Evolutionary conservation across 2,797 vertebrate species (phyloP).

Genomic region (Psittacula derbiana): DNA sequence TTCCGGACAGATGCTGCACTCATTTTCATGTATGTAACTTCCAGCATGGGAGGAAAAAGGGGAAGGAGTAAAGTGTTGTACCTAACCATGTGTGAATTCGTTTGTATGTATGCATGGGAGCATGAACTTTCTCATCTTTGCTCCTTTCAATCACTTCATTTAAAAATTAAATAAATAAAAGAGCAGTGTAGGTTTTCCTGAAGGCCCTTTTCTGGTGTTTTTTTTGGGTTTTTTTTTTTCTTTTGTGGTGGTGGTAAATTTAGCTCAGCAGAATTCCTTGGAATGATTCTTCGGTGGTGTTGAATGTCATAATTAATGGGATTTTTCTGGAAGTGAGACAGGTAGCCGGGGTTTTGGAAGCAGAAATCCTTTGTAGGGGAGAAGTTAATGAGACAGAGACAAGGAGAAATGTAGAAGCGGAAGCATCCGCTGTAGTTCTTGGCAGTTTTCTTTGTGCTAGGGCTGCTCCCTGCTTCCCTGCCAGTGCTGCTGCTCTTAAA

Average conservation of each 20-base stretch:
- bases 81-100: accelerated
- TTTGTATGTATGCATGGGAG: neutral
- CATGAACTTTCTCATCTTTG: neutral
- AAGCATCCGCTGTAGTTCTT: neutral
- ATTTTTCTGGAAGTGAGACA: neutral
- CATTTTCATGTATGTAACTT: neutral
- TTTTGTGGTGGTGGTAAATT: neutral
- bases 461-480: neutral
- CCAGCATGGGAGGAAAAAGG: neutral
- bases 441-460: neutral
- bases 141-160: neutral
- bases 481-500: neutral
- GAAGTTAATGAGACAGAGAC: slow-evolving; percentile 10
- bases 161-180: neutral
- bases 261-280: slow-evolving; percentile 16
- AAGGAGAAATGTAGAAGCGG: neutral
- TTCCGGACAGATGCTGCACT: neutral
- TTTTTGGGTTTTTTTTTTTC: no score
- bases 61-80: neutral
- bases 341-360: neutral
- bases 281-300: neutral
- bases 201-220: neutral
- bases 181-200: neutral
- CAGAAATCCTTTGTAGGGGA: neutral
- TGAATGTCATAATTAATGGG: slow-evolving; percentile 12